Evolutionary conservation across 2,113 vertebrate species (phyloP).

Genomic region (Benitochromis conjunctus): DNA sequence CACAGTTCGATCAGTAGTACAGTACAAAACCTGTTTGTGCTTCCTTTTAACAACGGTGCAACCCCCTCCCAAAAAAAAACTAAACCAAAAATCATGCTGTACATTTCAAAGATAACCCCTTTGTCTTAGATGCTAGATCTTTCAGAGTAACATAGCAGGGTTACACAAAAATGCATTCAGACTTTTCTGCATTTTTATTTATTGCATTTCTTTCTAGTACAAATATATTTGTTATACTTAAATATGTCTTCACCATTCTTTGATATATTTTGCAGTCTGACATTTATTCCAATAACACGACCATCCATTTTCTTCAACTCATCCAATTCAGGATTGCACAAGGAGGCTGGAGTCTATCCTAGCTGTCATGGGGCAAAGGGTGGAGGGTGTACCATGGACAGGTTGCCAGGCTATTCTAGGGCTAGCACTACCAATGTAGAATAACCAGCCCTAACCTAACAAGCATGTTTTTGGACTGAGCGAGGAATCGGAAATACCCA

Average conservation of each 20-base stretch:
- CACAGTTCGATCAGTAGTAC: not conserved
- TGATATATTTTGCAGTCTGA: not conserved
- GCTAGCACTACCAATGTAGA: not conserved
- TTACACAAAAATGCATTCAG: not conserved
- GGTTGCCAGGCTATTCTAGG: not conserved
- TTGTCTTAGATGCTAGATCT: not conserved
- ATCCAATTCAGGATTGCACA: not conserved
- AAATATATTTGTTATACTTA: not conserved
- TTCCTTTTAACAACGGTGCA: not conserved
- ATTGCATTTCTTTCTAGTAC: not conserved
- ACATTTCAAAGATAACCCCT: not conserved
- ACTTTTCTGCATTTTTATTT: not conserved
- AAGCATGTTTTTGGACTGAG: not conserved
- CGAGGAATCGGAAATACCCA: not conserved
- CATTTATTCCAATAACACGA: not conserved
- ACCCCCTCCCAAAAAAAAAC: rapidly evolving
- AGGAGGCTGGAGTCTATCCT: not conserved
- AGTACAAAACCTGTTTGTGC: not conserved
- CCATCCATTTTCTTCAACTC: not conserved
- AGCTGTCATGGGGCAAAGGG: not conserved
- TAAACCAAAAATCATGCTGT: not conserved
- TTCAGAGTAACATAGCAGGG: not conserved
- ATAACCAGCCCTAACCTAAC: not conserved
- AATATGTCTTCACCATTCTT: not conserved
- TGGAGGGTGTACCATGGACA: not conserved